A percentile compares a stretch with the other conserved stretches of the same genome.
Conservation (phyloP, 2,888 invertebrate species). For the Drosophila kuntzei region DNA sequence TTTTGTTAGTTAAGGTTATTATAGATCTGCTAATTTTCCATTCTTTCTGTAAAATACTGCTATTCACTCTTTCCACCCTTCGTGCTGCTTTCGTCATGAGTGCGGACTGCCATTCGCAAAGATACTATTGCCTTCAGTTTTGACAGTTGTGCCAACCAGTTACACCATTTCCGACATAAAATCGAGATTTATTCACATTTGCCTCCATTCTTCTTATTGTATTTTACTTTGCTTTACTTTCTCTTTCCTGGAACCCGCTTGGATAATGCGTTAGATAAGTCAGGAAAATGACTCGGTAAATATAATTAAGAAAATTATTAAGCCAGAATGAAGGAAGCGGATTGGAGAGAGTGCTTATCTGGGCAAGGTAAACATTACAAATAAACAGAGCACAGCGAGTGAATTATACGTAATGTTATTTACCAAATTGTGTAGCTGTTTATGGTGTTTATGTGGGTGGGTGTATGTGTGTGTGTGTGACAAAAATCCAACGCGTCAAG, state of each 20-base stretch:
- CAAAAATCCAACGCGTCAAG: slow-evolving; percentile 21
- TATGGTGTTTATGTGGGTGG: not conserved
- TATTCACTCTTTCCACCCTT: too few species aligned
- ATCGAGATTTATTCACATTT: too few species aligned
- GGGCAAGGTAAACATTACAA: slow-evolving; percentile 18
- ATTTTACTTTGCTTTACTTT: slow-evolving; percentile 25
- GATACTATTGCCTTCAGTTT: too few species aligned
- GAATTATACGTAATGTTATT: slow-evolving; percentile 37
- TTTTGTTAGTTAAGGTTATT: too few species aligned
- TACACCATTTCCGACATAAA: too few species aligned
- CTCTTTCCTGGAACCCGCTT: slow-evolving; percentile 33
- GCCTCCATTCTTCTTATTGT: not conserved
- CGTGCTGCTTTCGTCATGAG: too few species aligned
- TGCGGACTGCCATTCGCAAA: too few species aligned
- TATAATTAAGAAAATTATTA: slow-evolving; percentile 28
- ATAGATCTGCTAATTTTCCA: too few species aligned
- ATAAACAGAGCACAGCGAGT: slow-evolving; percentile 25
- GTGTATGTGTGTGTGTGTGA: not conserved
- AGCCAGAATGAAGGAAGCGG: not conserved
- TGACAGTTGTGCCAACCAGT: too few species aligned
- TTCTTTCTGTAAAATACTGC: too few species aligned
- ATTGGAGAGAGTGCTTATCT: not conserved
- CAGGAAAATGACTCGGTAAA: slow-evolving; percentile 34
- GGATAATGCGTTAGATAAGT: slow-evolving; percentile 33
- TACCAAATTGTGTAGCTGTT: slow-evolving; percentile 12